Base-by-base conservation (phyloP, 1,140 invertebrate species). In the Arion vulgaris region DNA sequence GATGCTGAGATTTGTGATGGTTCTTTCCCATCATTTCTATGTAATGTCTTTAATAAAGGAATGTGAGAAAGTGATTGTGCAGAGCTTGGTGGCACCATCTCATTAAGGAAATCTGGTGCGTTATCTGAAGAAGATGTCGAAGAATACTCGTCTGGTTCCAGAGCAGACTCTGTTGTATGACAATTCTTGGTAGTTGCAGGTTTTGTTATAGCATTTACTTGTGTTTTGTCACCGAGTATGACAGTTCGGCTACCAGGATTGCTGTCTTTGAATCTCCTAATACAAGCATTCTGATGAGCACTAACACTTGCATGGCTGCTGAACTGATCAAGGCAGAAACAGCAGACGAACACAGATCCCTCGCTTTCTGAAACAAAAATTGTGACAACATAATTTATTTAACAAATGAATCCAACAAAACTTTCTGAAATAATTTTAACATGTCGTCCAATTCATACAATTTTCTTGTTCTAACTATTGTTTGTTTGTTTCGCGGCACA, bases 321-420 rank as follows among this genome's bases (percentile, higher is more conserved):
- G 51, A 81, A 81, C 51, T 81, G 69, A 9, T 81, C 38, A 34
- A 81, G 38, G 36, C 80, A 81, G 51, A 81, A 81, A 38, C 80
- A 81, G 80, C 80, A 81, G n/a, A 81, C 80, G 74, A 73, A 81
- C n/a, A 81, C 80, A 34, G 80, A 71, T 32, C 80, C 80, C n/a
- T 81, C 71, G 41, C 71, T 53, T 34, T 81, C 80, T 81, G 80
- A 39, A 34, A 76, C 36, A 72, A 39, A 57, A 57, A 45, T 7
- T 45, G 15, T 45, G 41, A 7, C 41, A 45, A 15, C 41, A n/a
- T n/a, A n/a, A n/a, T n/a, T n/a, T n/a, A n/a, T n/a, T n/a, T n/a
- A n/a, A n/a, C n/a, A n/a, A n/a, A n/a, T n/a, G n/a, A n/a, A n/a
- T n/a, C n/a, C n/a, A n/a, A n/a, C n/a, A n/a, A n/a, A n/a, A n/a